These are phyloP conservation scores for Philonicus albiceps DNA, from an alignment of 2,888 invertebrate species.

Conservation along the genomic window DNA sequence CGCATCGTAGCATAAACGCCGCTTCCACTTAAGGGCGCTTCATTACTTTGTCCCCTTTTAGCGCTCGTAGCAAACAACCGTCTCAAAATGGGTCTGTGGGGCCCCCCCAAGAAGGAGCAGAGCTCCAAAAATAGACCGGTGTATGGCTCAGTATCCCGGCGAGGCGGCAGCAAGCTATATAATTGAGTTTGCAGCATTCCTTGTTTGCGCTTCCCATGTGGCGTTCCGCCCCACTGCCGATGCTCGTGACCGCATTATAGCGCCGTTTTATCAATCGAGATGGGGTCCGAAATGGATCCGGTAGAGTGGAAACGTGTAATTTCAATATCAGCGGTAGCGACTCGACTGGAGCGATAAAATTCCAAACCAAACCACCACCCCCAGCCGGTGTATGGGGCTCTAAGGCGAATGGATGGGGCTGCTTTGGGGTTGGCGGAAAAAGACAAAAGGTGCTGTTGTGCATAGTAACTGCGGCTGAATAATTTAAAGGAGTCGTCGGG, in stretches of 20 bases:
- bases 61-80: background rate
- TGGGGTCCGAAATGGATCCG: background rate
- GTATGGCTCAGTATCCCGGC: background rate
- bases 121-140: background rate
- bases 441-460: background rate
- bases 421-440: background rate
- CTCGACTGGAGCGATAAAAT: background rate
- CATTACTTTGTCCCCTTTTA: background rate
- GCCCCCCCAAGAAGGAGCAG: background rate
- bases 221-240: background rate
- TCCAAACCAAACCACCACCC: background rate
- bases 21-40: background rate
- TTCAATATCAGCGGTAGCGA: background rate
- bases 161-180: background rate
- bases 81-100: background rate
- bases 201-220: constrained; percentile 11
- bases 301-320: background rate
- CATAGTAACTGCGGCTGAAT: background rate
- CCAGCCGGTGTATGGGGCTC: background rate
- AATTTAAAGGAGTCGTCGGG: background rate
- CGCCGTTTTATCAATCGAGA: background rate
- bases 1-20: constrained; percentile 11
- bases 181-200: constrained; percentile 7
- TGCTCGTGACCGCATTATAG: background rate
- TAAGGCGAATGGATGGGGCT: background rate